phyloP scores from a whole-genome alignment of 1,140 invertebrate species.

The Diachasmimorpha longicaudata region DNA sequence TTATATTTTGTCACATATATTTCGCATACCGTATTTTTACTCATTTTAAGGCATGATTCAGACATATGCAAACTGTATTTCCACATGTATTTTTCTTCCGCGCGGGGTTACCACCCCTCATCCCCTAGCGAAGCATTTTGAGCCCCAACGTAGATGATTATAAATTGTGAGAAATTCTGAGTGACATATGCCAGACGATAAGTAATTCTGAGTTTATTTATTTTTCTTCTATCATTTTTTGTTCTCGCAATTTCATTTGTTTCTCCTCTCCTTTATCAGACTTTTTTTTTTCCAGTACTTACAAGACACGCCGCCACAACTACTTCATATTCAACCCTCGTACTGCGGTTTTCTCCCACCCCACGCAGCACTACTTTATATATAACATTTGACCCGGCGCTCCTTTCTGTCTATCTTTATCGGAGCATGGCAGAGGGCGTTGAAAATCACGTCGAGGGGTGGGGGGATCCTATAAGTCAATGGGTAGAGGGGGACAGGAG shows the following conservation, averaged over 20 bases:
- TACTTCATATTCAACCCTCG: conserved; percentile 24
- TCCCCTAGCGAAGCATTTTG: conserved; percentile 20
- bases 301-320: conserved; percentile 2
- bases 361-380: not conserved
- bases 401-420: conserved; percentile 21
- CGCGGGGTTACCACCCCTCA: too few species aligned
- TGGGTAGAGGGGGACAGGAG: conserved; percentile 21
- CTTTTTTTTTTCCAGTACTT: conserved; percentile 1
- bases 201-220: conserved; percentile 21
- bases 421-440: not conserved
- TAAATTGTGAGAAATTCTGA: too few species aligned
- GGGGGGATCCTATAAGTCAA: conserved; percentile 26
- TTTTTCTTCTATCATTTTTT: conserved; percentile 12
- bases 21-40: too few species aligned
- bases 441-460: conserved; percentile 27
- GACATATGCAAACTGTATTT: too few species aligned
- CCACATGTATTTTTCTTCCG: too few species aligned
- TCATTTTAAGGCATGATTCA: too few species aligned
- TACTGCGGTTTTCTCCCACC: not conserved
- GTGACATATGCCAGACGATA: conserved; percentile 25
- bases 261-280: not conserved
- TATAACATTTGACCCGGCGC: conserved; percentile 5
- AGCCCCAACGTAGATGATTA: too few species aligned
- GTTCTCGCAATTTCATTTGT: conserved; percentile 16
- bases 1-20: too few species aligned